Conservation (phyloP, 2,113 vertebrate species). For the Calidris pugnax region DNA sequence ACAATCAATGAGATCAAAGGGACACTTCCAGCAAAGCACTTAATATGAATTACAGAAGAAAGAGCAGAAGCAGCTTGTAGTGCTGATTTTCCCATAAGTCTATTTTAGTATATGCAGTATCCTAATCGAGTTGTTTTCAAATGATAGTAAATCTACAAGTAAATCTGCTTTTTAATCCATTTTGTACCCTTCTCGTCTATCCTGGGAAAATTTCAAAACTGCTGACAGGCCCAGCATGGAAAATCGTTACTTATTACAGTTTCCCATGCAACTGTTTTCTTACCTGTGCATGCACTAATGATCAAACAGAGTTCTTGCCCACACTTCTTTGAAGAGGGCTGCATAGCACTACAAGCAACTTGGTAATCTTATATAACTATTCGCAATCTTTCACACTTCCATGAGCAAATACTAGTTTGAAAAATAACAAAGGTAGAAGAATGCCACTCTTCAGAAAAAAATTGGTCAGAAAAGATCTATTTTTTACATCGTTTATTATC, state of each 20-base stretch:
- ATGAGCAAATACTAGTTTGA: neutral
- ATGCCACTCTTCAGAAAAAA: neutral
- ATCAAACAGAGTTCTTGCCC: neutral
- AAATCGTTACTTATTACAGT: neutral
- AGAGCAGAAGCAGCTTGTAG: neutral
- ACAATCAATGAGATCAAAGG: neutral
- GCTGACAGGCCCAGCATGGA: conserved; percentile 54
- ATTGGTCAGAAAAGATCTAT: neutral
- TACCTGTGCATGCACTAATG: conserved; percentile 30
- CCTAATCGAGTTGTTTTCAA: neutral
- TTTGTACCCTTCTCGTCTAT: neutral
- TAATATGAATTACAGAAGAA: neutral
- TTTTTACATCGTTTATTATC: neutral
- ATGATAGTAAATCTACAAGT: neutral
- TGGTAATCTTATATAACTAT: neutral
- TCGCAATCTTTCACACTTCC: neutral
- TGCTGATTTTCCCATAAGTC: neutral
- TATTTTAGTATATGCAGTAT: neutral
- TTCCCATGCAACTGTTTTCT: conserved; percentile 23
- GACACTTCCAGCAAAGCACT: neutral
- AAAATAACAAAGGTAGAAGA: neutral
- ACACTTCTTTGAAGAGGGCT: conserved; percentile 6
- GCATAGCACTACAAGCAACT: neutral
- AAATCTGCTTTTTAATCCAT: neutral
- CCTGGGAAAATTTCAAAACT: conserved; percentile 35